Conservation (phyloP, 2,797 vertebrate genomes). For the Protosalanx chinensis region DNA sequence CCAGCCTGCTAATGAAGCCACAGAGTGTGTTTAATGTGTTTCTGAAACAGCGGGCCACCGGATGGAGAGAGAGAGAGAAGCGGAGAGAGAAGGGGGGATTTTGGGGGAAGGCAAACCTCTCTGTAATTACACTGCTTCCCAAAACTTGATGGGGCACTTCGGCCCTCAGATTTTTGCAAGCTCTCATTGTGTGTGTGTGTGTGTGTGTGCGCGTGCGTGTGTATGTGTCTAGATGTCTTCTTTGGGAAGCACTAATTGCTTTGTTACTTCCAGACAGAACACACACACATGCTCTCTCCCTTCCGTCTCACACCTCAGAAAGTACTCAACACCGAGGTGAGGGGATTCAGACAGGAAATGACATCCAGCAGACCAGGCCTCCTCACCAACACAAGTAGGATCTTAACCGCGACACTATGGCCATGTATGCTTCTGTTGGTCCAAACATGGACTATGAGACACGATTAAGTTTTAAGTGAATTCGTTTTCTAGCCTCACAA, state of each 20-base stretch:
- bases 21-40: constrained; percentile 72
- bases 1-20: constrained; percentile 78
- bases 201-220: constrained; percentile 44
- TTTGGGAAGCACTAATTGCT: constrained; percentile 57
- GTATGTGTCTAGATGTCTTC: constrained; percentile 39
- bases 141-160: constrained; percentile 54
- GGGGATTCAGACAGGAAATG: not conserved
- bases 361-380: not conserved
- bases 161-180: constrained; percentile 54
- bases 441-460: not conserved
- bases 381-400: not conserved
- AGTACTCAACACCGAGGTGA: not conserved
- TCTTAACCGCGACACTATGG: not conserved
- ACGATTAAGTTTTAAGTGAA: not conserved
- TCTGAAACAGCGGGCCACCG: constrained; percentile 76
- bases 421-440: not conserved
- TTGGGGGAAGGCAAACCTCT: constrained; percentile 44
- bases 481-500: not conserved
- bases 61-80: constrained; percentile 62
- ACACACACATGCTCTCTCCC: constrained; percentile 25
- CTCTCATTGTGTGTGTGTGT: constrained; percentile 41
- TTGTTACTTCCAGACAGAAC: constrained; percentile 60
- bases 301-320: constrained; percentile 44
- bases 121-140: constrained; percentile 72
- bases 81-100: constrained; percentile 33